These are phyloP conservation scores for Brevimyrus niger DNA, from an alignment of 2,113 vertebrate species.

Conservation along the genomic window DNA sequence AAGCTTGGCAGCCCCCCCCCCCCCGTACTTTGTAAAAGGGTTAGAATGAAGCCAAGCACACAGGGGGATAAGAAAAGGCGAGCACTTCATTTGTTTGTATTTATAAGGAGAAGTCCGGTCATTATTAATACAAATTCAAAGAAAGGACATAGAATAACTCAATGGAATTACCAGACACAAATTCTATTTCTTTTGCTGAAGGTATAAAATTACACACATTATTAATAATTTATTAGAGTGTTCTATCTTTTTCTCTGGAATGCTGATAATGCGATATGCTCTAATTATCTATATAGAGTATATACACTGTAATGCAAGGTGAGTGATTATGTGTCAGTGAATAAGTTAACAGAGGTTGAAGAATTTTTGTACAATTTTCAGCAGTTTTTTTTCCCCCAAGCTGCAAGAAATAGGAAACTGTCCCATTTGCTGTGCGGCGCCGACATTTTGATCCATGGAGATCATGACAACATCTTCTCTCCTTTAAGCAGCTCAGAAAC, in stretches of 20 bases:
- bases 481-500: constrained; percentile 36
- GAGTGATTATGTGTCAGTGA: not conserved
- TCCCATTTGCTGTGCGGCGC: not conserved
- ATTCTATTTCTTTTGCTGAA: not conserved
- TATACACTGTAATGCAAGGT: not conserved
- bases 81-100: not conserved
- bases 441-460: constrained; percentile 26
- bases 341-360: not conserved
- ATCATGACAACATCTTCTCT: constrained; percentile 36
- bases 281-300: not conserved
- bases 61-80: not conserved
- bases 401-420: not conserved
- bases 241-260: not conserved
- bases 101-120: not conserved
- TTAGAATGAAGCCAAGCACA: not conserved
- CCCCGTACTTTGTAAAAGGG: not conserved
- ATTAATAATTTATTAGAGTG: not conserved
- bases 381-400: not conserved
- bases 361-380: not conserved
- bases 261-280: not conserved
- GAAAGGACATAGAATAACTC: not conserved
- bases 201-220: not conserved
- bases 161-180: not conserved
- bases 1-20: constrained; percentile 35
- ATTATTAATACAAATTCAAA: not conserved